Evolutionary conservation across 2,888 invertebrate species (phyloP).

Genomic region (Drosophila monieri): DNA sequence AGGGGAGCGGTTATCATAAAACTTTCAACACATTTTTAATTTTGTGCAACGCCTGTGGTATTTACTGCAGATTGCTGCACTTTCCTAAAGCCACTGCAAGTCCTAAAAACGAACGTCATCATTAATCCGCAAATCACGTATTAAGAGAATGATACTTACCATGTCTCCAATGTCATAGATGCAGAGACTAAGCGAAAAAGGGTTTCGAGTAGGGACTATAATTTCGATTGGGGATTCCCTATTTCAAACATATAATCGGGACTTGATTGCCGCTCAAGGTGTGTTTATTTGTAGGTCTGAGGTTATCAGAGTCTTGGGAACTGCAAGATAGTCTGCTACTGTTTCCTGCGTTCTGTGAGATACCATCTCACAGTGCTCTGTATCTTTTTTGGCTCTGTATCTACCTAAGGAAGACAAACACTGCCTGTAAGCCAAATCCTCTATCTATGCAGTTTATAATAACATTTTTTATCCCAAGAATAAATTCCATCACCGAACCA

Average conservation of each 20-base stretch:
- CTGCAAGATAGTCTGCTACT: too few relatives aligned
- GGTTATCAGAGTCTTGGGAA: too few relatives aligned
- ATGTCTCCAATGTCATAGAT: too few relatives aligned
- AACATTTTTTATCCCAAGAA: too few relatives aligned
- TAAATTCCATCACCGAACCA: too few relatives aligned
- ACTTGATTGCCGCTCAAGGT: not conserved
- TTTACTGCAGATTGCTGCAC: slow-evolving; percentile 22
- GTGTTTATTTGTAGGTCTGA: not conserved
- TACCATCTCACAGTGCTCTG: not conserved
- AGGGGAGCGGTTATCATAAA: not conserved
- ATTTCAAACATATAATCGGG: too few relatives aligned
- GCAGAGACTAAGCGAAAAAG: too few relatives aligned
- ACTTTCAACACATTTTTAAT: slow-evolving; percentile 14
- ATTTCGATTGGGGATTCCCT: too few relatives aligned
- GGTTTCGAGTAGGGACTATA: too few relatives aligned
- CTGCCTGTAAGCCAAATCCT: too few relatives aligned
- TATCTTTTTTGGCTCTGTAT: not conserved
- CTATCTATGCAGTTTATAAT: not conserved
- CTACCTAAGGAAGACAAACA: too few relatives aligned
- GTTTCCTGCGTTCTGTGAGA: too few relatives aligned
- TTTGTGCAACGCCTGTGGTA: slow-evolving; percentile 6
- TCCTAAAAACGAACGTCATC: slow-evolving; percentile 25
- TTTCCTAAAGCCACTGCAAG: slow-evolving; percentile 15
- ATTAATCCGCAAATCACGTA: not conserved
- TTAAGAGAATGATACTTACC: not conserved